phyloP scores from a whole-genome alignment of 2,113 vertebrate genomes.

The Laticauda laticaudata region DNA sequence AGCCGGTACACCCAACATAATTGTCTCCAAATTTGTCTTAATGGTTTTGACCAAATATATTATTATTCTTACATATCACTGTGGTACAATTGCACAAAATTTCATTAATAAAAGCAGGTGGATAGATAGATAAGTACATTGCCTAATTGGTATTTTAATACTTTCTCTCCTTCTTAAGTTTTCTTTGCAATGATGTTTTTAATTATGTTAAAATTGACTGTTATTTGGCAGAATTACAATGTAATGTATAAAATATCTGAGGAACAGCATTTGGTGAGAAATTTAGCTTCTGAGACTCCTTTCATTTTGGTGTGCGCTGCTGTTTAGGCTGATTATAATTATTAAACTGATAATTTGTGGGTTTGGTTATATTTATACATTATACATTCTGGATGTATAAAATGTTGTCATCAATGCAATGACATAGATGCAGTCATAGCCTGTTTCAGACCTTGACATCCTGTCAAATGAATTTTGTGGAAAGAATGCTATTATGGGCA shows the following conservation, averaged over 20 bases:
- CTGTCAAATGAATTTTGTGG: not conserved
- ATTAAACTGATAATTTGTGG: no score
- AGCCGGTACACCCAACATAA: conserved; percentile 14
- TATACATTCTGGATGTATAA: not conserved
- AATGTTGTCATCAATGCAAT: not conserved
- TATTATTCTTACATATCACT: conserved; percentile 49
- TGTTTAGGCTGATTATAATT: not conserved
- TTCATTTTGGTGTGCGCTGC: not conserved
- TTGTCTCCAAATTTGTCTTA: conserved; percentile 47
- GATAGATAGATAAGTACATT: not conserved
- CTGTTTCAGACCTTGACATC: not conserved
- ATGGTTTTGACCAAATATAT: conserved; percentile 51
- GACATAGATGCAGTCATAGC: not conserved
- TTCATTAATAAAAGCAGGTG: not conserved
- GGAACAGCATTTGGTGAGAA: not conserved
- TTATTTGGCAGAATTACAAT: not conserved
- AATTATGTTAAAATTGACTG: not conserved
- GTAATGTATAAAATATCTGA: not conserved
- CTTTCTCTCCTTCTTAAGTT: not conserved
- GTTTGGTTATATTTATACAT: not conserved
- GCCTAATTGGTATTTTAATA: not conserved
- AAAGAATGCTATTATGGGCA: not conserved
- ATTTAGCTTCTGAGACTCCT: not conserved
- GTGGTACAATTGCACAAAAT: conserved; percentile 43
- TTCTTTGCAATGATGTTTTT: not conserved